Base-by-base conservation (phyloP, 2,113 vertebrate genomes). In the Poicephalus meyeri region DNA sequence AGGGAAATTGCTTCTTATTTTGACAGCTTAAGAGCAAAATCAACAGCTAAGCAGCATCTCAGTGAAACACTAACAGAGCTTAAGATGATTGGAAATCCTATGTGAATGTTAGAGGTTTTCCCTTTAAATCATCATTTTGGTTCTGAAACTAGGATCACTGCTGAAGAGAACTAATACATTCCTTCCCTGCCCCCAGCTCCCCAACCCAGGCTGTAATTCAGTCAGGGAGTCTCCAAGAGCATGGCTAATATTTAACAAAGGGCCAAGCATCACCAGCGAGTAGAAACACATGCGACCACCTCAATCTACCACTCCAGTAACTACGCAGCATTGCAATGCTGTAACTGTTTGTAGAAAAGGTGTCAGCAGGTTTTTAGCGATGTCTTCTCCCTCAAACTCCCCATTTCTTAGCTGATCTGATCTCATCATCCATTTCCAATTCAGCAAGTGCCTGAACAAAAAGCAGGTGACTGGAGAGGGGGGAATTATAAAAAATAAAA, bases 241-340 rank as follows among this genome's bases (percentile, higher is more conserved):
- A 68, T 58, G 91, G 94, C 91, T 96, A 95, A 97, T 96, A 91
- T 95, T 96, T 97, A 96, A 97, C 94, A 92, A 95, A 93, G 61
- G 61, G 77, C 83, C 80, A 95, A 91, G 94, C 89, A 95, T 44
- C 83, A 71, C 13, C 80, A 86, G 88, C 56, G 7, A 88, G 80
- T 47, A 92, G 86, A 97, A 92, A 93, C 14, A n/a, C 80, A 68
- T 0, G 10, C 2, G 1, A 92, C 58, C 78, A 87, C 73, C 94
- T 87, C 86, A 33, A 53, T 64, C 80, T n/a, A 77, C 65, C 89
- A 73, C 72, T 78, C 46, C n/a, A 86, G 37, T 61, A 89, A 93
- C 61, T 53, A 85, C 3, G 31, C 25, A n/a, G 72, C 71, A 18
- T 0, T 70, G n/a, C 76, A 66, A 17, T 5, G 33, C 16, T 78